Evolutionary conservation across 64 coral and sea anemone genomes (phyloP), one percentile per base, ranked within the genome.

Genomic region (Catalaphyllia jardinei): DNA sequence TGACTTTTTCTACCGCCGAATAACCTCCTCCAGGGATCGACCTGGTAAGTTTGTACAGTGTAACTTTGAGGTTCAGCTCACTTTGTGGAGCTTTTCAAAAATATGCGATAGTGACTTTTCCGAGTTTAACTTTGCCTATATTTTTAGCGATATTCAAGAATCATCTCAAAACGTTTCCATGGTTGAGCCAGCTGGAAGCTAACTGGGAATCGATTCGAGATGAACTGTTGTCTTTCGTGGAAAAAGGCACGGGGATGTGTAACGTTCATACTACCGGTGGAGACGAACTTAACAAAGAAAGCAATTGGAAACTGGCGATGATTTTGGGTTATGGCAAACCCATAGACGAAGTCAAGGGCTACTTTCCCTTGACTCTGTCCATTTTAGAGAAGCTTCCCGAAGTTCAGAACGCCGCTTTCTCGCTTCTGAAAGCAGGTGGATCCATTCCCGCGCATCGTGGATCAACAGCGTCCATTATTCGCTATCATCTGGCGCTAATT

Each of bases 121-220:
- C 6, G 42, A 5, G 42, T 46, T 46, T 46, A 7, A 46, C 42
- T 25, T 72, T 25, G 67, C 67, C 25, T 72, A n/a, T 73, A 29
- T 73, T 73, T 73, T 73, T 27, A 79, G 77, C 77, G n/a, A 52
- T 79, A 52, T 79, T 79, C n/a, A 27, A 11, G 51, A 79, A 79
- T 20, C 52, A 79, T 60, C 52, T 79, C 15, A 24, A 79, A 60
- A 60, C 13, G 77, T 79, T 79, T 79, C 77, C 77, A 60, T 79
- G 77, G 77, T 28, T 79, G 52, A 10, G 29, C 14, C 77, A 79
- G 14, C 52, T 79, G 14, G 77, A 79, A 79, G 77, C 77, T 51
- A 79, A 79, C 77, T 60, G 77, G 77, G 77, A 79, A 79, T n/a
- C 51, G n/a, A 79, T 79, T 79, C 77, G 77, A 79, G 51, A 79